phyloP scores from a whole-genome alignment of 2,113 vertebrate species.

The Phalacrocorax carbo region DNA sequence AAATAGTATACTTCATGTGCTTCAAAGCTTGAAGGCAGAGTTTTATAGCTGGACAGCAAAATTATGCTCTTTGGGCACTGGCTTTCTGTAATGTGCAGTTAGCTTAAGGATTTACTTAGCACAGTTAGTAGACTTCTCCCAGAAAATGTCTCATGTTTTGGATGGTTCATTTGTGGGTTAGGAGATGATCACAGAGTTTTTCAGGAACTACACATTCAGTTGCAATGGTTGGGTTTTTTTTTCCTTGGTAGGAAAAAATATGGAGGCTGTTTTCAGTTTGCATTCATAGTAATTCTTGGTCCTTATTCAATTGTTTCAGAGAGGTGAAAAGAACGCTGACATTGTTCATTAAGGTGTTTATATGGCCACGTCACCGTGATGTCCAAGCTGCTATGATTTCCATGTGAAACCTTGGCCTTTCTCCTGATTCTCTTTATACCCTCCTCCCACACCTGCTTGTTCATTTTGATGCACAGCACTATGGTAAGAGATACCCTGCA shows the following conservation, averaged over 20 bases:
- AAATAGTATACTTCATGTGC: not conserved
- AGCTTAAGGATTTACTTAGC: not conserved
- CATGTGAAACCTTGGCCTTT: slow-evolving; percentile 49
- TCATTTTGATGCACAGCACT: slow-evolving; percentile 64
- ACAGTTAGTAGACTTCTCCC: not conserved
- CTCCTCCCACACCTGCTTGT: slow-evolving; percentile 24
- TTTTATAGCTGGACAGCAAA: slow-evolving; percentile 24
- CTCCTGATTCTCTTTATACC: not conserved
- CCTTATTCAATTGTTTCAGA: slow-evolving; percentile 52
- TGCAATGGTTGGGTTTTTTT: not conserved
- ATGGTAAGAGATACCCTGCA: slow-evolving; percentile 50
- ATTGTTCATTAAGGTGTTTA: slow-evolving; percentile 19
- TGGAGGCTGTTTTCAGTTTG: not conserved
- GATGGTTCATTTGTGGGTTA: not conserved
- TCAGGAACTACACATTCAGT: not conserved
- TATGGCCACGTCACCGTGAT: not conserved
- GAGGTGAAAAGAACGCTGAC: slow-evolving; percentile 26
- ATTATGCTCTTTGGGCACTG: not conserved
- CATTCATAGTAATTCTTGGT: not conserved
- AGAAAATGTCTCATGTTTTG: not conserved
- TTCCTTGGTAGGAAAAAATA: not conserved
- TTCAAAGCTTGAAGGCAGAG: not conserved
- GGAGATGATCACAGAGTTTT: not conserved
- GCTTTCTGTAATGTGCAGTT: not conserved
- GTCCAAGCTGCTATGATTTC: not conserved